Evolutionary conservation across 2,888 invertebrate species (phyloP).

Genomic region (Protonemura montana): DNA sequence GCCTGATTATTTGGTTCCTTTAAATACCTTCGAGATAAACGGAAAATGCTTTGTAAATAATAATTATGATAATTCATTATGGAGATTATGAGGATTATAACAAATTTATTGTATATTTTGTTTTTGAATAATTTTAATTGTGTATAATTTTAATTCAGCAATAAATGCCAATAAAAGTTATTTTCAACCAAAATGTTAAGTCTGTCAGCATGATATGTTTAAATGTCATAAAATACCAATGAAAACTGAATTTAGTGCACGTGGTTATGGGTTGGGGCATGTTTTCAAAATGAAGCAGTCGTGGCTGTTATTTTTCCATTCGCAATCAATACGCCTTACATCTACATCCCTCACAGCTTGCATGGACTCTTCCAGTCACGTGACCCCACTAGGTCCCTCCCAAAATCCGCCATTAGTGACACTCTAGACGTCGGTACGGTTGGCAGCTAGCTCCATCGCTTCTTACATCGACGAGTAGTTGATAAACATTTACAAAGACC

Average conservation of each 20-base stretch:
- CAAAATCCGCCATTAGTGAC: conserved; percentile 7
- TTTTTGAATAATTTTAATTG: conserved; percentile 21
- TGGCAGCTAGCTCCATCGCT: neutral
- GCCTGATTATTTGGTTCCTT: conserved; percentile 28
- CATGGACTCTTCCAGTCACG: conserved; percentile 4
- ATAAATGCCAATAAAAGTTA: conserved; percentile 42
- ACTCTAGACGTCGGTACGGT: neutral
- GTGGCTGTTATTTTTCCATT: neutral
- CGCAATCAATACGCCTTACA: neutral
- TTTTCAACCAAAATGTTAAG: conserved; percentile 28
- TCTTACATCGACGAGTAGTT: neutral
- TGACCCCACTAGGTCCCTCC: neutral
- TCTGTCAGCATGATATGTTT: neutral
- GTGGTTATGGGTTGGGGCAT: neutral
- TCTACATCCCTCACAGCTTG: neutral
- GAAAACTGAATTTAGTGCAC: neutral
- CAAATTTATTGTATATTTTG: conserved; percentile 34
- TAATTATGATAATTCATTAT: conserved; percentile 14
- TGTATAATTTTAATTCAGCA: conserved; percentile 37
- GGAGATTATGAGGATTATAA: neutral
- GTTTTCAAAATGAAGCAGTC: neutral
- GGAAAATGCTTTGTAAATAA: conserved; percentile 38
- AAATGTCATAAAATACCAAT: neutral
- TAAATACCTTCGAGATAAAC: conserved; percentile 12
- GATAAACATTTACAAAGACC: neutral